phyloP scores from a whole-genome alignment of 2,797 vertebrate genomes.

The Mormyrus hasselquistii region DNA sequence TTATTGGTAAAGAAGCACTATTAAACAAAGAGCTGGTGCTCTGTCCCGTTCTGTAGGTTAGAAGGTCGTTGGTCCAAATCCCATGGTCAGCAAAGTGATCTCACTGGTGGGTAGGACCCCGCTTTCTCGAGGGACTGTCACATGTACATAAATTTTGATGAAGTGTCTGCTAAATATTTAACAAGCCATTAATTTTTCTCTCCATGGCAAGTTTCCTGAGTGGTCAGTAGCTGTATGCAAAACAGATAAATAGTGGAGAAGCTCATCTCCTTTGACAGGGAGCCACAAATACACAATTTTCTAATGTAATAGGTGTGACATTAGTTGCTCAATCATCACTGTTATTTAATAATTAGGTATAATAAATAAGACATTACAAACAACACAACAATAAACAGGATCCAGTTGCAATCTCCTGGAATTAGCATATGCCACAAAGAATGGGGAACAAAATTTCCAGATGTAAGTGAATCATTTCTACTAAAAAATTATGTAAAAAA shows the following conservation, averaged over 20 bases:
- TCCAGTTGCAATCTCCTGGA: not conserved
- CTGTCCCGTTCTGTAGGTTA: not conserved
- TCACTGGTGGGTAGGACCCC: not conserved
- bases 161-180: not conserved
- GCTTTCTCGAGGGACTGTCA: not conserved
- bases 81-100: not conserved
- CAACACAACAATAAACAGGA: constrained; percentile 13
- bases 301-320: not conserved
- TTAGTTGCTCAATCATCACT: not conserved
- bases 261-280: not conserved
- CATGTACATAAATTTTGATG: not conserved
- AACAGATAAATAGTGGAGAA: constrained; percentile 23
- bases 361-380: constrained; percentile 7
- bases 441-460: not conserved
- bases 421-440: constrained; percentile 2
- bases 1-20: constrained; percentile 36
- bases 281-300: not conserved
- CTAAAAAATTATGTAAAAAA: not conserved
- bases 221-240: constrained; percentile 22
- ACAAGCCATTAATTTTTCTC: not conserved
- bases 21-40: constrained; percentile 25
- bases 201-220: not conserved
- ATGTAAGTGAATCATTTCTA: not conserved
- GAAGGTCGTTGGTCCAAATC: not conserved
- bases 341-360: not conserved